phyloP scores from a whole-genome alignment of 1,140 invertebrate species.

The Eubasilissa regina region DNA sequence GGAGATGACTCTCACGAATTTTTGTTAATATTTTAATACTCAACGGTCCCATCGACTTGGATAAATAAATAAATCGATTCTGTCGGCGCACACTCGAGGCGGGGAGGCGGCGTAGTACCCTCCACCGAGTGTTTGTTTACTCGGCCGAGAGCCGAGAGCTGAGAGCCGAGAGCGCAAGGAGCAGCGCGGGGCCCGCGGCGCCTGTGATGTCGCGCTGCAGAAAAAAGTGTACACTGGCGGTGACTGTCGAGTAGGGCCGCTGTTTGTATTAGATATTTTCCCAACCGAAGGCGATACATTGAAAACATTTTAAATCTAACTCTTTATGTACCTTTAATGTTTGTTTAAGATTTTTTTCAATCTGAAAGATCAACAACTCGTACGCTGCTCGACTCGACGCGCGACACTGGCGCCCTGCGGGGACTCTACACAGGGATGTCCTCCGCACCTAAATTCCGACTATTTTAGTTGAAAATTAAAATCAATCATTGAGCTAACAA shows the following conservation, averaged over 20 bases:
- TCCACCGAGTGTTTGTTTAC: slow-evolving; percentile 29
- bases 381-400: neutral
- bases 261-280: slow-evolving; percentile 38
- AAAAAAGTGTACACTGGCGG: slow-evolving; percentile 38
- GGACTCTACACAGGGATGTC: neutral
- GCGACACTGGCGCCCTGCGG: neutral
- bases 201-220: slow-evolving; percentile 28
- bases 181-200: slow-evolving; percentile 11
- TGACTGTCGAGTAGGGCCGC: slow-evolving; percentile 17
- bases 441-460: too few relatives aligned
- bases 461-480: too few relatives aligned
- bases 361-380: neutral
- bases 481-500: too few relatives aligned
- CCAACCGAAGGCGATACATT: slow-evolving; percentile 39
- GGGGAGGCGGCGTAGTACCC: neutral
- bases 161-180: too few relatives aligned
- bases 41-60: neutral
- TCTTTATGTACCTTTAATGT: slow-evolving; percentile 31
- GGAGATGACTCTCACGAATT: too few relatives aligned
- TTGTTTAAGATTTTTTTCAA: slow-evolving; percentile 4
- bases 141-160: slow-evolving; percentile 6
- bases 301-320: slow-evolving; percentile 45
- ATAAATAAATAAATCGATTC: slow-evolving; percentile 35
- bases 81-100: slow-evolving; percentile 9
- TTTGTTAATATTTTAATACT: too few relatives aligned